phyloP scores from a whole-genome alignment of 2,888 invertebrate genomes.

The Synanthedon vespiformis region DNA sequence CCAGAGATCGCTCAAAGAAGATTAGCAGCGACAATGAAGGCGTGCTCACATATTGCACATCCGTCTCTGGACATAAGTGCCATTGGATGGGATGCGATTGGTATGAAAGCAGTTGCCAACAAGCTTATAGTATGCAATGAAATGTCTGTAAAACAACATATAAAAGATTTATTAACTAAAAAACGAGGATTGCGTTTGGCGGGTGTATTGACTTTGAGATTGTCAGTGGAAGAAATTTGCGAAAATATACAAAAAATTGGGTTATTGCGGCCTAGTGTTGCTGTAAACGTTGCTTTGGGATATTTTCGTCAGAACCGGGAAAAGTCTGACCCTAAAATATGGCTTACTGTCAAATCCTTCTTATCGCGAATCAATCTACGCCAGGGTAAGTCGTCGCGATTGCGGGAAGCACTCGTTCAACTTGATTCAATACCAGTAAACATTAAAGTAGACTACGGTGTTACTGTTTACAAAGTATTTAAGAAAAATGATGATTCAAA shows the following conservation, averaged over 20 bases:
- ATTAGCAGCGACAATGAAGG: constrained; percentile 22
- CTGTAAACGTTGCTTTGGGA: constrained; percentile 21
- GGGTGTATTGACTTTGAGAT: constrained; percentile 21
- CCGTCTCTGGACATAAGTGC: constrained; percentile 22
- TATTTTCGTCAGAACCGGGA: constrained; percentile 14
- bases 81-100: constrained; percentile 24
- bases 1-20: constrained; percentile 7
- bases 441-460: constrained; percentile 28
- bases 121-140: constrained; percentile 19
- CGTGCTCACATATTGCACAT: constrained; percentile 26
- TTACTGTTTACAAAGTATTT: constrained; percentile 18
- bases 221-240: constrained; percentile 8
- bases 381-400: constrained; percentile 6
- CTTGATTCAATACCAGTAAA: constrained; percentile 16
- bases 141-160: constrained; percentile 13
- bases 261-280: constrained; percentile 19
- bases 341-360: constrained; percentile 26
- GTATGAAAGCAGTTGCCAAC: constrained; percentile 34
- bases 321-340: constrained; percentile 18
- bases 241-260: constrained; percentile 16
- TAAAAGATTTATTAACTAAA: constrained; percentile 20
- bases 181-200: constrained; percentile 24
- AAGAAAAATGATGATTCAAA: constrained; percentile 10
- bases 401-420: constrained; percentile 8
- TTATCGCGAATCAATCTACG: constrained; percentile 17